A percentile compares a stretch with the other conserved stretches of the same genome.
Conservation (phyloP, 1,140 invertebrate species). For the Bombus pyrosoma region DNA sequence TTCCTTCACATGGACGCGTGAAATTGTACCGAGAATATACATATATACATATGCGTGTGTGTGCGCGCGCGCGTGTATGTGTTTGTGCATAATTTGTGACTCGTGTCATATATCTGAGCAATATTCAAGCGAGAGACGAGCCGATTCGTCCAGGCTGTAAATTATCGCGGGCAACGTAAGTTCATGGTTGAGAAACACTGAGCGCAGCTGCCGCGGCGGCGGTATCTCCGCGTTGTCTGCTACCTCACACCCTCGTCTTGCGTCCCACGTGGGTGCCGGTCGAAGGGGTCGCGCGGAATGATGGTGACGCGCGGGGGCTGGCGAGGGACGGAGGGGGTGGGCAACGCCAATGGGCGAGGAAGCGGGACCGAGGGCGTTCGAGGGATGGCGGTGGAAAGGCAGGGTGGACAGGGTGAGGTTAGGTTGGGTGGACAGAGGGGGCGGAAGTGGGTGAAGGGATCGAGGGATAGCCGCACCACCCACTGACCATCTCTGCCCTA, state of each 20-base stretch:
- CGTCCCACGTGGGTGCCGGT: conserved; percentile 77
- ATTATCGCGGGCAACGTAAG: conserved; percentile 54
- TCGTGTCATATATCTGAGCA: conserved; percentile 14
- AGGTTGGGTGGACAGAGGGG: conserved; percentile 61
- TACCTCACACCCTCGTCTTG: conserved; percentile 77
- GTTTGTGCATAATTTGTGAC: not conserved
- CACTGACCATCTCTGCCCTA: conserved; percentile 72
- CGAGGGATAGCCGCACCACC: conserved; percentile 69
- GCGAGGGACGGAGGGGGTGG: conserved; percentile 29
- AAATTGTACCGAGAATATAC: not conserved
- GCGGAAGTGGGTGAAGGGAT: conserved; percentile 65
- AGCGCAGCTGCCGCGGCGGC: conserved; percentile 75
- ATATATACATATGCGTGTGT: not conserved
- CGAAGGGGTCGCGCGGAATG: conserved; percentile 80
- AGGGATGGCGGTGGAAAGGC: conserved; percentile 27
- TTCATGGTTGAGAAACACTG: conserved; percentile 75
- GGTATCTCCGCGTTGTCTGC: conserved; percentile 78
- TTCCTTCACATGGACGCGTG: not conserved
- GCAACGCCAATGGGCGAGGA: conserved; percentile 52
- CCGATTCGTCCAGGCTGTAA: conserved; percentile 43
- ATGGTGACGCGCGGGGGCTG: conserved; percentile 71
- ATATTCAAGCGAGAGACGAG: conserved; percentile 22
- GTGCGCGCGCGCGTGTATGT: fast-evolving
- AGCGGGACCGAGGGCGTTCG: conserved; percentile 48
- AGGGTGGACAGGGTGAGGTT: conserved; percentile 53